A percentile compares a stretch with the other conserved stretches of the same genome.
Evolutionary conservation across 2,797 vertebrate species (phyloP).

Genomic region (Tenualosa thibaudeaui): DNA sequence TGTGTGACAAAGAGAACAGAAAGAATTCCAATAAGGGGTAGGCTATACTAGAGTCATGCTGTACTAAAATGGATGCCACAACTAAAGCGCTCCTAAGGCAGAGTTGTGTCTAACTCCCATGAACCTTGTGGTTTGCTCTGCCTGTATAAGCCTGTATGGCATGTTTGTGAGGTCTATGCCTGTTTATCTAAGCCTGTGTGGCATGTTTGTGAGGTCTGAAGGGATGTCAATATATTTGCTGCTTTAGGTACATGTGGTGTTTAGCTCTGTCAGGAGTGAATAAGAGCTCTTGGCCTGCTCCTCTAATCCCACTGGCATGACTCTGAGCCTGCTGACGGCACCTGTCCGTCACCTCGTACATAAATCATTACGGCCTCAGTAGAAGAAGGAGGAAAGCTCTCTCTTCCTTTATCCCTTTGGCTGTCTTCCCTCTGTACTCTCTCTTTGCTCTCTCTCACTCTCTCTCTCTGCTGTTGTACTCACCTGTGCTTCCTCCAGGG

Average conservation of each 20-base stretch:
- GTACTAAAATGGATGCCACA: too few relatives aligned
- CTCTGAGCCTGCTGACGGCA: not conserved
- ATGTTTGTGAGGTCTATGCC: not conserved
- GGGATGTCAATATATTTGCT: not conserved
- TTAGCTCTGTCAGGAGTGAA: slow-evolving; percentile 7
- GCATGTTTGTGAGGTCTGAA: not conserved
- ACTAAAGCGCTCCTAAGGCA: too few relatives aligned
- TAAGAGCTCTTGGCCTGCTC: not conserved
- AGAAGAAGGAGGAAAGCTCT: not conserved
- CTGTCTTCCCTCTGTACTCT: not conserved
- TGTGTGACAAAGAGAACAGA: too few relatives aligned
- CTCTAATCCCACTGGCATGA: not conserved
- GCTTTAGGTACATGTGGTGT: not conserved
- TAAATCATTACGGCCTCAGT: not conserved
- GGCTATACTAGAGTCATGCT: too few relatives aligned
- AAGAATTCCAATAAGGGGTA: too few relatives aligned
- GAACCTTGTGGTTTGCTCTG: too few relatives aligned
- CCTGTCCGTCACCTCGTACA: slow-evolving; percentile 6
- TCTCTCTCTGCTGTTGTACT: not conserved
- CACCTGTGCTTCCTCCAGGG: not conserved
- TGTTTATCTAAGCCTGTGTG: not conserved
- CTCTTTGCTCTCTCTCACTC: not conserved
- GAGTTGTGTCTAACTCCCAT: too few relatives aligned
- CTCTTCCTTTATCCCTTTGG: not conserved
- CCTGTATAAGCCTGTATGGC: not conserved